Conservation (phyloP, 2,797 vertebrate species). For the Cyclopterus lumpus region DNA sequence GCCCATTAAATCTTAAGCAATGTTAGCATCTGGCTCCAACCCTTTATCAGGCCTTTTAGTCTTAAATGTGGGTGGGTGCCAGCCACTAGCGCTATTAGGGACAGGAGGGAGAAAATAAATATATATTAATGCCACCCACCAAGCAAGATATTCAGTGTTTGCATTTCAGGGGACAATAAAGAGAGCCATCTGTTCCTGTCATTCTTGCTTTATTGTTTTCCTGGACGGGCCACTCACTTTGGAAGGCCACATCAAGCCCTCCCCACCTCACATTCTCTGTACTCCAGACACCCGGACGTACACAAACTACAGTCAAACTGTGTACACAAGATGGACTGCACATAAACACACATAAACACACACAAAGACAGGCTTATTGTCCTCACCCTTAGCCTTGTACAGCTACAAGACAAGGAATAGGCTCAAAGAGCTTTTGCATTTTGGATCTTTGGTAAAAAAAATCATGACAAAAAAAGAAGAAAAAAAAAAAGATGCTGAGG, state of each 20-base stretch:
- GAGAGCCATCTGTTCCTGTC: conserved; percentile 86
- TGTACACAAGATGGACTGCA: conserved; percentile 21
- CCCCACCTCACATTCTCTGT: conserved; percentile 46
- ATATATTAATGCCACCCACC: conserved; percentile 79
- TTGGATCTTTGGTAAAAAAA: conserved; percentile 46
- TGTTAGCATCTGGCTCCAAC: conserved; percentile 67
- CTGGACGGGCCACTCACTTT: conserved; percentile 75
- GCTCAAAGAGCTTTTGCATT: conserved; percentile 37
- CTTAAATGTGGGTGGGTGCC: conserved; percentile 73
- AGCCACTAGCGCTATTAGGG: conserved; percentile 68
- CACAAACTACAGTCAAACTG: conserved; percentile 40
- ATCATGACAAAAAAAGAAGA: conserved; percentile 36
- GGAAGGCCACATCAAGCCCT: conserved; percentile 69
- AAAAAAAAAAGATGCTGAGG: conserved; percentile 47
- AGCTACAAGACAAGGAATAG: conserved; percentile 61
- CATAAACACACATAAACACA: conserved; percentile 22
- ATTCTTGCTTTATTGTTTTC: conserved; percentile 84
- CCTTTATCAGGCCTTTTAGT: conserved; percentile 70
- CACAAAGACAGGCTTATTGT: conserved; percentile 1
- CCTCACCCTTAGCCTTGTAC: conserved; percentile 44
- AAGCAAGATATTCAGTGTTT: conserved; percentile 85
- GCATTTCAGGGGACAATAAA: conserved; percentile 87
- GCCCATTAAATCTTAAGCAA: conserved; percentile 68
- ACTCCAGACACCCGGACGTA: conserved; percentile 35
- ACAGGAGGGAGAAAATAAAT: conserved; percentile 77